These are phyloP conservation scores for Anthopleura sola DNA, from an alignment of 64 coral and sea anemone genomes.

Conservation along the genomic window DNA sequence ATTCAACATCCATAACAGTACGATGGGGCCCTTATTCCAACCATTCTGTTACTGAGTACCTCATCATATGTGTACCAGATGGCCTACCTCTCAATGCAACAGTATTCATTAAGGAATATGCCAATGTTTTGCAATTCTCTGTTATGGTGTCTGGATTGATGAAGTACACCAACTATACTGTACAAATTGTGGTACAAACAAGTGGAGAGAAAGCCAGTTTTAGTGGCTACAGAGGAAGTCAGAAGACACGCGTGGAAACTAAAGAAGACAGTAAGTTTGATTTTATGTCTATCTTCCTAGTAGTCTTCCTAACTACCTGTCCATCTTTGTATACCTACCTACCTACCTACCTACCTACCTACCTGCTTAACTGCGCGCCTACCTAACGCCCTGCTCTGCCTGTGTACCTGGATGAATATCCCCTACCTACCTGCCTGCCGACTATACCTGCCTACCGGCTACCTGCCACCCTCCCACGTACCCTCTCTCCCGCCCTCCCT, in stretches of 20 bases:
- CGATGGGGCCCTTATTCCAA: not conserved
- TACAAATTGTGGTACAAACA: not conserved
- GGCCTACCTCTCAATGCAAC: not conserved
- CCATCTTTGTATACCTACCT: no score
- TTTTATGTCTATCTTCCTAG: no score
- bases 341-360: no score
- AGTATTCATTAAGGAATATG: not conserved
- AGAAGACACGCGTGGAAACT: not conserved
- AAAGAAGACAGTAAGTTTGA: not conserved
- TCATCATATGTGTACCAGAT: constrained; percentile 6
- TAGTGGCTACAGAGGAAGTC: not conserved
- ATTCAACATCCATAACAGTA: not conserved
- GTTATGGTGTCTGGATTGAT: not conserved
- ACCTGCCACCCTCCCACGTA: no score
- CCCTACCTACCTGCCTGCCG: no score
- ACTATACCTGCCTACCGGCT: no score
- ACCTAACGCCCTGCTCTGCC: no score
- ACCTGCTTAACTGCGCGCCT: no score
- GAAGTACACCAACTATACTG: not conserved
- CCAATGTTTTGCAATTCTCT: not conserved
- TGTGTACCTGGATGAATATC: no score
- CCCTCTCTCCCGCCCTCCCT: no score
- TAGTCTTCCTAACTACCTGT: no score
- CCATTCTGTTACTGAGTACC: not conserved
- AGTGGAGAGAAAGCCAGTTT: not conserved